A percentile compares a stretch with the other conserved stretches of the same genome.
Conservation (phyloP, 2,888 invertebrate species). For the Synergus itoensis region DNA sequence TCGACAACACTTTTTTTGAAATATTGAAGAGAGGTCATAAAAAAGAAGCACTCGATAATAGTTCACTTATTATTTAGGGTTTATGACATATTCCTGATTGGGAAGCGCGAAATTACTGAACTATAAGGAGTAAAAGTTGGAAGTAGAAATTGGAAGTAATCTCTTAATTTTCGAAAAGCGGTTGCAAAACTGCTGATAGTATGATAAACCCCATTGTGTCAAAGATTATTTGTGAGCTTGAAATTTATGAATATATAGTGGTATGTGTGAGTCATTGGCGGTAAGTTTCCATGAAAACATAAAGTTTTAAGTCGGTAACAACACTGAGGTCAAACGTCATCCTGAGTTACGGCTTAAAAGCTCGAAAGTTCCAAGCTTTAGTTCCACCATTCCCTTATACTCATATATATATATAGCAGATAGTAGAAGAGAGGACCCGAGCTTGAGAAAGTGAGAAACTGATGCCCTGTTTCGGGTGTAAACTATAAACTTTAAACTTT, state of each 20-base stretch:
- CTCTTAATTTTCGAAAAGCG: background rate
- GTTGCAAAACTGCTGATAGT: background rate
- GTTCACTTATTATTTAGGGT: background rate
- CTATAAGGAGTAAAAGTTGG: no score
- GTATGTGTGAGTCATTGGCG: conserved; percentile 8
- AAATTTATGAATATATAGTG: conserved; percentile 12
- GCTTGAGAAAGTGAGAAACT: background rate
- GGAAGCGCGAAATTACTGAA: no score
- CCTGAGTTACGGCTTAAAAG: conserved; percentile 63
- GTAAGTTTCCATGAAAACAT: conserved; percentile 33
- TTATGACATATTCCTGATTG: no score
- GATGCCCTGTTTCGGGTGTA: background rate
- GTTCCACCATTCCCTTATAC: conserved; percentile 30
- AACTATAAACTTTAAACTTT: background rate
- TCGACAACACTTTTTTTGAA: conserved; percentile 3
- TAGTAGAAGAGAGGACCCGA: background rate
- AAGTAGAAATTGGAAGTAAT: no score
- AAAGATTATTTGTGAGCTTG: background rate
- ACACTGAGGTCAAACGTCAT: conserved; percentile 62
- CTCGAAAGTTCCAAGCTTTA: conserved; percentile 59
- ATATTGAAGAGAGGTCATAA: conserved; percentile 7
- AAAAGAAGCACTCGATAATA: background rate
- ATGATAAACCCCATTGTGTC: background rate
- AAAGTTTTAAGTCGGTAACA: conserved; percentile 37
- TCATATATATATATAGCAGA: background rate